A percentile compares a stretch with the other conserved stretches of the same genome.
Evolutionary conservation across 53 echinoderm and acorn worm species (phyloP).

Genomic region (Paracentrotus lividus): DNA sequence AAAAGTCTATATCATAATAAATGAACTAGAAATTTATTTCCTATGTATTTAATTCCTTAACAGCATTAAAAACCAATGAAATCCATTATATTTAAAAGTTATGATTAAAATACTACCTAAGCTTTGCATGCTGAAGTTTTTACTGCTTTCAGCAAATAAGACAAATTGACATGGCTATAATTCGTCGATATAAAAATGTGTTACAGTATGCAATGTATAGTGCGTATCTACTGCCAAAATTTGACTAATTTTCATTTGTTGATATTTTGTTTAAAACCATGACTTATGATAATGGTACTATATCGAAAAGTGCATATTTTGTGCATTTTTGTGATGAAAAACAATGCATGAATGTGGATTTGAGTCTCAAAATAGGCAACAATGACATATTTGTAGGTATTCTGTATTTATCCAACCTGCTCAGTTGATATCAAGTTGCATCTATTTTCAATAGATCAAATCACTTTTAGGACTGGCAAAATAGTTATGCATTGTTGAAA

Average conservation of each 20-base stretch:
- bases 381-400: not conserved
- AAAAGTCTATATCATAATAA: no score
- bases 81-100: not conserved
- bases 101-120: not conserved
- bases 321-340: not conserved
- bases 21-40: no score
- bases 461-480: not conserved
- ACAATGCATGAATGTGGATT: not conserved
- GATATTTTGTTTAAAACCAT: not conserved
- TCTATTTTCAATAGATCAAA: not conserved
- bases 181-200: not conserved
- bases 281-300: not conserved
- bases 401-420: not conserved
- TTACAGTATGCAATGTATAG: slow-evolving; percentile 8
- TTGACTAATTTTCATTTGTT: not conserved
- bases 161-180: not conserved
- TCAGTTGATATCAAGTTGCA: not conserved
- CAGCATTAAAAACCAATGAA: not conserved
- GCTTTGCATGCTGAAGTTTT: not conserved
- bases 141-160: not conserved
- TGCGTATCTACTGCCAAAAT: slow-evolving; percentile 7
- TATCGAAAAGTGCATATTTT: not conserved
- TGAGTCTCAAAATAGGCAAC: not conserved
- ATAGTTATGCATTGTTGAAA: not conserved
- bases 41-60: not conserved